Percentiles rank a stretch among this genome's conserved stretches.
These are phyloP conservation scores for Lucilia sericata DNA, from an alignment of 1,140 invertebrate genomes.

Conservation along the genomic window DNA sequence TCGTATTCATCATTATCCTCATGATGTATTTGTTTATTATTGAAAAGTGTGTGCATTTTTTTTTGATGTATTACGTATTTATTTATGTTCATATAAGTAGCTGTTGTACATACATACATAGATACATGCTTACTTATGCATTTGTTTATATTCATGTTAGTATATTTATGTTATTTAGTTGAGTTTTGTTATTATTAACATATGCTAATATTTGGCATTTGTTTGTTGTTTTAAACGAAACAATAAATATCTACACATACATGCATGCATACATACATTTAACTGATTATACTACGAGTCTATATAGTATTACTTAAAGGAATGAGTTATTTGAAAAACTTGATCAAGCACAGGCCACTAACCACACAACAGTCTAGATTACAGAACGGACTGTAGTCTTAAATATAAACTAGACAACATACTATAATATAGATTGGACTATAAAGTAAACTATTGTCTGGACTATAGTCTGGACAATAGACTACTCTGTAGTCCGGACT, in stretches of 20 bases:
- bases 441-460: too few relatives aligned
- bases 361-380: too few relatives aligned
- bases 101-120: not conserved
- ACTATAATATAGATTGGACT: too few relatives aligned
- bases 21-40: not conserved
- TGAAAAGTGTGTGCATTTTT: not conserved
- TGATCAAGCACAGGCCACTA: too few relatives aligned
- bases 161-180: not conserved
- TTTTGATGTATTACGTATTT: not conserved
- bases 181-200: constrained; percentile 13
- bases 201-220: constrained; percentile 40
- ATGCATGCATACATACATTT: not conserved
- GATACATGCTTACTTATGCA: not conserved
- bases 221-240: constrained; percentile 26
- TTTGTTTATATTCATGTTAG: not conserved
- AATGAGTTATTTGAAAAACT: too few relatives aligned
- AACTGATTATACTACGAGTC: not conserved
- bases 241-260: too few relatives aligned
- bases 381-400: too few relatives aligned
- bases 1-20: not conserved
- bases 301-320: too few relatives aligned
- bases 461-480: too few relatives aligned
- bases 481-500: too few relatives aligned
- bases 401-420: too few relatives aligned
- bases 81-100: too few relatives aligned